These are phyloP conservation scores for Cladorhizidae sp. DNA, from an alignment of 37 sponge, comb jelly and placozoan species.

Conservation along the genomic window DNA sequence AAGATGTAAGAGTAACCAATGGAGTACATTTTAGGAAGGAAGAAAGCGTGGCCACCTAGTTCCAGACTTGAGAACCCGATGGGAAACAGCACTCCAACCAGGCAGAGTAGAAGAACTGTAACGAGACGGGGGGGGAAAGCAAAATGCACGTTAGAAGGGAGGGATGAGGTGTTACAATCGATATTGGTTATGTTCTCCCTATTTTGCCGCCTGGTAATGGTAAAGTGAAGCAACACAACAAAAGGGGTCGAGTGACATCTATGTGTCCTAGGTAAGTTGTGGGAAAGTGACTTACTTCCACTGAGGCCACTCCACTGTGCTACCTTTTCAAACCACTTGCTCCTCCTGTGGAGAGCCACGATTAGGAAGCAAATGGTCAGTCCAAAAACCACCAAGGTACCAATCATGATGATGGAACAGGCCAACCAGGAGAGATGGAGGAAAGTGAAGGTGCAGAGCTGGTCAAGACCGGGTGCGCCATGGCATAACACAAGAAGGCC, in stretches of 20 bases:
- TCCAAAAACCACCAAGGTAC: not conserved
- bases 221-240: too few relatives aligned
- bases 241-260: too few relatives aligned
- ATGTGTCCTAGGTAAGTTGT: too few relatives aligned
- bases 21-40: not conserved
- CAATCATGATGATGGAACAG: not conserved
- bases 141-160: too few relatives aligned
- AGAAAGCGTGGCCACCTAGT: conserved; percentile 1
- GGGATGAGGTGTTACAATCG: too few relatives aligned
- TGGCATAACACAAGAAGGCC: conserved; percentile 6
- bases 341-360: conserved; percentile 3
- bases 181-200: too few relatives aligned
- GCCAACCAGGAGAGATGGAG: conserved; percentile 4
- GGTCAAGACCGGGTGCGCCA: not conserved
- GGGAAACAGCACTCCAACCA: conserved; percentile 16
- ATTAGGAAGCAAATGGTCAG: conserved; percentile 1
- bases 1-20: conserved; percentile 13
- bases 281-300: conserved; percentile 16
- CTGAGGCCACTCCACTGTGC: conserved; percentile 8
- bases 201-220: too few relatives aligned
- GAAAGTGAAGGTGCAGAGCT: not conserved
- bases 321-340: not conserved
- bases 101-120: conserved; percentile 11
- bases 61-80: conserved; percentile 17
- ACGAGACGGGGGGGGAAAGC: not conserved